These are phyloP conservation scores for Hylaea fasciaria DNA, from an alignment of 2,888 invertebrate genomes.

Conservation along the genomic window DNA sequence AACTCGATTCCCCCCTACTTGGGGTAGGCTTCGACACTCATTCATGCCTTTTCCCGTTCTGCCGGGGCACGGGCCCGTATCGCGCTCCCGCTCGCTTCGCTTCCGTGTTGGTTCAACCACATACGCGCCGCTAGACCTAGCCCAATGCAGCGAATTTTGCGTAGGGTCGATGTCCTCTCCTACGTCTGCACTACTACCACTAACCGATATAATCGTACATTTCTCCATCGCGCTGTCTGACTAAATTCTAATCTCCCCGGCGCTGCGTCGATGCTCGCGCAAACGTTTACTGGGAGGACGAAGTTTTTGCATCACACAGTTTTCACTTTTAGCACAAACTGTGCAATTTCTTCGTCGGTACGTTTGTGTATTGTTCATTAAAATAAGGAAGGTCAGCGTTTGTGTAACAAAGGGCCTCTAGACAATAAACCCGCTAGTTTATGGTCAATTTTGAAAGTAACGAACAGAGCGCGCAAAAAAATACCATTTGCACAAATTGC, in stretches of 20 bases:
- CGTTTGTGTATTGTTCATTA: constrained; percentile 53
- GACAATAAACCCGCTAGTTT: constrained; percentile 60
- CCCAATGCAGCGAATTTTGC: constrained; percentile 86
- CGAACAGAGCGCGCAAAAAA: constrained; percentile 62
- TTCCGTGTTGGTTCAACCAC: constrained; percentile 78
- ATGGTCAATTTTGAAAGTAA: constrained; percentile 59
- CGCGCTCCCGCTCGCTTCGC: constrained; percentile 69
- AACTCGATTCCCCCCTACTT: constrained; percentile 83
- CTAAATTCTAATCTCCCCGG: constrained; percentile 57
- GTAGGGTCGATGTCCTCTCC: constrained; percentile 82
- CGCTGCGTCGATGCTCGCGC: constrained; percentile 30
- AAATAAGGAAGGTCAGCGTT: constrained; percentile 49
- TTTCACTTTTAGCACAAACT: constrained; percentile 64
- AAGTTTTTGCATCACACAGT: constrained; percentile 48
- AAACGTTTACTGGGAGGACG: constrained; percentile 30
- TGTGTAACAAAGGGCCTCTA: constrained; percentile 49
- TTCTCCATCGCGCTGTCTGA: constrained; percentile 55
- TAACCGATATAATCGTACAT: constrained; percentile 47
- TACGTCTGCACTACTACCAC: constrained; percentile 65
- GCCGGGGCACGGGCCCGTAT: constrained; percentile 62
- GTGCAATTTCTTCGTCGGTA: constrained; percentile 63
- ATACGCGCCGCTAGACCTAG: constrained; percentile 84
- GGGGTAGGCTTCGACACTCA: constrained; percentile 84
- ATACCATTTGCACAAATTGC: constrained; percentile 76
- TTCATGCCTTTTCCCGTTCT: constrained; percentile 82